Evolutionary conservation across 2,888 invertebrate genomes (phyloP).

Genomic region (Epiblema foenella): DNA sequence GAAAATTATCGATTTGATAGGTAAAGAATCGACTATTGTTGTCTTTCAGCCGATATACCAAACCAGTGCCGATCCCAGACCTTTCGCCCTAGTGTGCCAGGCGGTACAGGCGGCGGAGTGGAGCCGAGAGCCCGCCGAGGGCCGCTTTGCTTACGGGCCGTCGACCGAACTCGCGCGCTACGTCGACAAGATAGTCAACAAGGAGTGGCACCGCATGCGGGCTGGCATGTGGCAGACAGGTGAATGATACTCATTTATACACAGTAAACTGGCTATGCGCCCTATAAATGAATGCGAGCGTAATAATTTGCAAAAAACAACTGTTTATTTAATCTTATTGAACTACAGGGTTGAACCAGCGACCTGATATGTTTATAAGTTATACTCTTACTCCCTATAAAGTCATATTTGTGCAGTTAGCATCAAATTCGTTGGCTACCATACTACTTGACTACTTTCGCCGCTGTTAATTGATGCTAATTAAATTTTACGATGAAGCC

Average conservation of each 20-base stretch:
- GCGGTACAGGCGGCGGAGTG: constrained; percentile 62
- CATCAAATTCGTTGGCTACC: too few relatives aligned
- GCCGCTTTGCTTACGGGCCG: constrained; percentile 57
- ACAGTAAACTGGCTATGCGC: not conserved
- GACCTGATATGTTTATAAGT: too few relatives aligned
- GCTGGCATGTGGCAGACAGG: constrained; percentile 67
- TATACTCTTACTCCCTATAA: too few relatives aligned
- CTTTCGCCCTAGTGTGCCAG: constrained; percentile 61
- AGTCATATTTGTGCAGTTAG: too few relatives aligned
- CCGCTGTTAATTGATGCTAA: too few relatives aligned
- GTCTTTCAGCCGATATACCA: constrained; percentile 57
- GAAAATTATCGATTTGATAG: too few relatives aligned
- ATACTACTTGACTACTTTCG: too few relatives aligned
- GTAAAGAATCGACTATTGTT: not conserved
- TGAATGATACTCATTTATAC: constrained; percentile 49
- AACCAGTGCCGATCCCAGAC: constrained; percentile 48
- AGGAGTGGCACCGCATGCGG: constrained; percentile 79
- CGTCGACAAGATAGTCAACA: constrained; percentile 75
- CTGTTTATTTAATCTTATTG: too few relatives aligned
- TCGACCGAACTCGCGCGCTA: constrained; percentile 71
- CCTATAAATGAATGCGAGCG: too few relatives aligned
- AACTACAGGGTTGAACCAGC: too few relatives aligned
- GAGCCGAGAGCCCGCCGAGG: constrained; percentile 52
- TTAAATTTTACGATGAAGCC: not conserved
- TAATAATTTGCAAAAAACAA: too few relatives aligned